phyloP scores from a whole-genome alignment of 2,797 vertebrate genomes.

The Botia almorhae region DNA sequence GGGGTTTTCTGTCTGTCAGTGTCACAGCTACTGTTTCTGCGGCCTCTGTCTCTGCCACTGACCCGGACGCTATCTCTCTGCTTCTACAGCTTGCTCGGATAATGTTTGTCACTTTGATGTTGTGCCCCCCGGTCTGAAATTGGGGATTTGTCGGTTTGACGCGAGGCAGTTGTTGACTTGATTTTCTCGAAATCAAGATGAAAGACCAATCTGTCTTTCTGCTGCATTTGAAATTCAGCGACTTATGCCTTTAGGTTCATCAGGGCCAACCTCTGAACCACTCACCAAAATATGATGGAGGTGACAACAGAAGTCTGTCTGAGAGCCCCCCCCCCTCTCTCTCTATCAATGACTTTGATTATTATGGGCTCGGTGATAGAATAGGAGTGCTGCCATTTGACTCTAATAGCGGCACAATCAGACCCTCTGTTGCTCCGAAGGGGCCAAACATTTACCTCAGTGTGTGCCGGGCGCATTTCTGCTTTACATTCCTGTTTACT shows the following conservation, averaged over 20 bases:
- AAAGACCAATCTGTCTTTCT: slow-evolving; percentile 74
- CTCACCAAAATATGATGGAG: slow-evolving; percentile 53
- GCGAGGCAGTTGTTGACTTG: slow-evolving; percentile 72
- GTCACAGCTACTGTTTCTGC: not conserved
- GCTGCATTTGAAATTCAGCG: slow-evolving; percentile 61
- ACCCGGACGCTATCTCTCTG: not conserved
- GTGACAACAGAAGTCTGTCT: slow-evolving; percentile 49
- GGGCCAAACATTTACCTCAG: slow-evolving; percentile 62
- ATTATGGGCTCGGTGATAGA: slow-evolving; percentile 76
- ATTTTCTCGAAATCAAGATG: slow-evolving; percentile 81
- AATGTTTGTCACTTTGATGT: slow-evolving; percentile 42
- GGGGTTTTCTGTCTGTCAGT: not conserved
- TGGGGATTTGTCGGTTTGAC: slow-evolving; percentile 68
- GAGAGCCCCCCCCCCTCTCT: slow-evolving; percentile 53
- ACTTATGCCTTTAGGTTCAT: slow-evolving; percentile 65
- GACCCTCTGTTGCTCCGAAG: slow-evolving; percentile 58
- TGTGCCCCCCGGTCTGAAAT: slow-evolving; percentile 22
- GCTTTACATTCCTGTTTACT: slow-evolving; percentile 75
- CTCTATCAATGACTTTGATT: slow-evolving; percentile 72
- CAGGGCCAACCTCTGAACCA: slow-evolving; percentile 69
- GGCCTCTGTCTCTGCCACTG: not conserved
- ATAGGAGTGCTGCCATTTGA: slow-evolving; percentile 79
- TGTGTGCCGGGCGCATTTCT: slow-evolving; percentile 54
- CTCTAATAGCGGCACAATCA: slow-evolving; percentile 82
- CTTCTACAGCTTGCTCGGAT: slow-evolving; percentile 38